Conservation (phyloP, 2,113 vertebrate species). For the Anoplopoma fimbria region DNA sequence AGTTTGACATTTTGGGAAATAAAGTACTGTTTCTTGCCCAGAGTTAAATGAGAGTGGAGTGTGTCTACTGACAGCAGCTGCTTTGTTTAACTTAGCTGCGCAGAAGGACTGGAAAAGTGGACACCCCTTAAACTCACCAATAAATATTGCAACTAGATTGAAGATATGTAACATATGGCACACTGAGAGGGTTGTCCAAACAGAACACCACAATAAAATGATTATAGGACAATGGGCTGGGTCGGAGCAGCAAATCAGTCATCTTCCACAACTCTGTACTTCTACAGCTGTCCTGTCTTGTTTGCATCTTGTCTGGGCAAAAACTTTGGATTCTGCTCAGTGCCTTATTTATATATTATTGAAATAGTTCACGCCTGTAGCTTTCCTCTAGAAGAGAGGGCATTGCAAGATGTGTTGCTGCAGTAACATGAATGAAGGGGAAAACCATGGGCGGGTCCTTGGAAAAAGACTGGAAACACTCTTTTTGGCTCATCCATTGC, state of each 20-base stretch:
- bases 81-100: background rate
- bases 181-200: background rate
- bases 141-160: background rate
- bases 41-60: background rate
- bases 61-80: background rate
- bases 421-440: conserved; percentile 19
- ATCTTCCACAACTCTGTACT: conserved; percentile 26
- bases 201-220: background rate
- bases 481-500: conserved; percentile 33
- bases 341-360: background rate
- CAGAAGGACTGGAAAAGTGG: background rate
- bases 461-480: conserved; percentile 52
- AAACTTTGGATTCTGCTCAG: background rate
- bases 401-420: background rate
- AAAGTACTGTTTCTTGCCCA: background rate
- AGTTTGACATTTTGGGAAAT: background rate
- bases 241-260: conserved; percentile 17
- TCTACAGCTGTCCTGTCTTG: conserved; percentile 8
- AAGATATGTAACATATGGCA: background rate
- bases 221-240: conserved; percentile 3
- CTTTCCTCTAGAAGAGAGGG: conserved; percentile 6
- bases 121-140: background rate
- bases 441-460: conserved; percentile 60
- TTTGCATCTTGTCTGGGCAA: background rate
- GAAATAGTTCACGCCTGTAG: background rate